Evolutionary conservation across 2,797 vertebrate species (phyloP), one percentile per base, ranked within the genome.

Genomic region (Esox lucius): DNA sequence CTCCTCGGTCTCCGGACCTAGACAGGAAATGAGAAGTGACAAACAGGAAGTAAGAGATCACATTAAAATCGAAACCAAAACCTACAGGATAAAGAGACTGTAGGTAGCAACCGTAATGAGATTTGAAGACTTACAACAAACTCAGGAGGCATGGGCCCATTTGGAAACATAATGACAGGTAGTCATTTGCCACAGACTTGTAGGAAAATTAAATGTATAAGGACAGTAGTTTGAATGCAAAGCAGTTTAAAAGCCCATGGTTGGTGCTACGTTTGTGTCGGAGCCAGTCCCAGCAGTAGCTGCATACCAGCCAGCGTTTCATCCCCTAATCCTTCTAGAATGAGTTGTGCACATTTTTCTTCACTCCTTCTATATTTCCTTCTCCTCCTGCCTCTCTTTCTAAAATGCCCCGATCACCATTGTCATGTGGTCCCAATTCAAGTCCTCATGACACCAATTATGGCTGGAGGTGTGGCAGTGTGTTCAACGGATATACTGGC

Each of bases 1-100:
- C 16, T 65, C 64, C 85, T 91, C 91, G 62, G 68, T 26, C 70
- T 70, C 56, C 31, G 80, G 31, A 78, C 80, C 92, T 93, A 12
- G 11, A 78, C 24, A 51, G 0, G 48, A 42, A 65, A 28, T 2
- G 56, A 33, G 16, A 2, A 33, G 64, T 17, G 26, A 65, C 15
- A 33, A 65, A 15, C 24, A 64, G 26, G 24, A 17, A 65, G 8
- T 31, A 19, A 33, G 28, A 65, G 64, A 35, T 4, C 26, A 17
- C 15, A 19, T 17, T 22, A 59, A 59, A 59, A 8, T 2, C 19
- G 22, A 65, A 33, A 16, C 64, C 17, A 8, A 22, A 65, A 24
- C n/a, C 5, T 68, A 22, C 16, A 69, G 9, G 19, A 9, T 31
- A 15, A 56, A 26, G 19, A 22, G 24, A 15, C 46, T 6, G 13